Evolutionary conservation across 1,140 invertebrate species (phyloP).

Genomic region (Tetragonula clypearis): DNA sequence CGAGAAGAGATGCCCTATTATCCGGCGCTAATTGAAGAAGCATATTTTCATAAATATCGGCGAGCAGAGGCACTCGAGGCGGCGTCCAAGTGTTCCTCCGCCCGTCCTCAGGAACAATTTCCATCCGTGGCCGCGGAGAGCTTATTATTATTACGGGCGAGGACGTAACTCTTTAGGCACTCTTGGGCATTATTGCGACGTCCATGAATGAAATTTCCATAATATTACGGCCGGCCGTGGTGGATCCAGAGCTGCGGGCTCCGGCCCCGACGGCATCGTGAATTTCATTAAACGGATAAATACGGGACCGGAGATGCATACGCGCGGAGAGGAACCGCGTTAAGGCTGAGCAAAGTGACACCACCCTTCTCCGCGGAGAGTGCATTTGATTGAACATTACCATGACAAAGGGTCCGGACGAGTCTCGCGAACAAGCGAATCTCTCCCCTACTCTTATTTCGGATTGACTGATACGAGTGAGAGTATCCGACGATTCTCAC

Average conservation of each 20-base stretch:
- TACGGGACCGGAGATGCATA: conserved; percentile 38
- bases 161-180: conserved; percentile 41
- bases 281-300: conserved; percentile 68
- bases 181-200: conserved; percentile 37
- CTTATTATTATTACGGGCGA: conserved; percentile 48
- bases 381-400: conserved; percentile 68
- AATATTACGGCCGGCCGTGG: conserved; percentile 44
- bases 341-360: conserved; percentile 11
- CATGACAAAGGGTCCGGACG: conserved; percentile 64
- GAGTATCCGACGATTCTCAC: conserved; percentile 17
- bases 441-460: background rate
- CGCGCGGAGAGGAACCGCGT: background rate
- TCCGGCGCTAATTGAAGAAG: background rate
- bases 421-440: background rate
- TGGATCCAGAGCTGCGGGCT: conserved; percentile 44
- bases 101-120: conserved; percentile 19
- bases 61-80: background rate
- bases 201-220: conserved; percentile 68
- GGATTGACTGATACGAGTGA: too few relatives aligned
- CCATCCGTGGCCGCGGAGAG: background rate
- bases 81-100: background rate
- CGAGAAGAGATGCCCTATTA: background rate
- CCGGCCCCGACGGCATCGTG: conserved; percentile 21
- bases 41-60: background rate
- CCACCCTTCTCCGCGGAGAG: conserved; percentile 7